Evolutionary conservation across 2,888 invertebrate species (phyloP).

Genomic region (Hecatera dysodea): DNA sequence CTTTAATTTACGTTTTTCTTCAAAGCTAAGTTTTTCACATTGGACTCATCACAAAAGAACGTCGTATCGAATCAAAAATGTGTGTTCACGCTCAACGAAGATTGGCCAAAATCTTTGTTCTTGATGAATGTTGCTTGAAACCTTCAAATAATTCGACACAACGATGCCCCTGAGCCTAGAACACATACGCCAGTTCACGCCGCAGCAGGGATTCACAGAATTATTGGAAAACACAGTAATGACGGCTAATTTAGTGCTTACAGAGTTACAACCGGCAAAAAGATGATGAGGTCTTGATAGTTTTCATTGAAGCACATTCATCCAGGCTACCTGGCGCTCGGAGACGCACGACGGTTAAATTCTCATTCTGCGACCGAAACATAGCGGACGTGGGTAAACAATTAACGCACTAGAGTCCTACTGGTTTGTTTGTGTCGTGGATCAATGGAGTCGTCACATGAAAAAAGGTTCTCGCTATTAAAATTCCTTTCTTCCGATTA

Average conservation of each 20-base stretch:
- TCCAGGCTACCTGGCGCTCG: neutral
- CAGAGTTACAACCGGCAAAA: neutral
- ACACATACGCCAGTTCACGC: neutral
- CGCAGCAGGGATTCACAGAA: slow-evolving; percentile 1
- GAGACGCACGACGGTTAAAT: neutral
- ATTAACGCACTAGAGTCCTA: too few relatives aligned
- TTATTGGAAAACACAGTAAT: neutral
- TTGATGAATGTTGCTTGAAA: neutral
- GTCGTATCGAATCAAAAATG: neutral
- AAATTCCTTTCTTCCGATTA: neutral
- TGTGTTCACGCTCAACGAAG: neutral
- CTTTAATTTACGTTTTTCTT: too few relatives aligned
- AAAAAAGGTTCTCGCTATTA: neutral
- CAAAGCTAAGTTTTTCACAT: neutral
- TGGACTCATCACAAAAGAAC: neutral
- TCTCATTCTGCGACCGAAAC: neutral
- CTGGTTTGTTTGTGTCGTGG: too few relatives aligned
- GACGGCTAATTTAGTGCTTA: neutral
- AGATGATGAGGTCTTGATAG: too few relatives aligned
- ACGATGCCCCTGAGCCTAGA: neutral
- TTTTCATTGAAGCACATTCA: too few relatives aligned
- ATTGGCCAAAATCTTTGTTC: neutral
- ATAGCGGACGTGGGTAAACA: neutral
- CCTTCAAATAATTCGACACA: neutral
- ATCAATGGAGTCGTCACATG: neutral